These are phyloP conservation scores for Bubalus kerabau DNA, from an alignment of 2,113 vertebrate genomes.

Conservation along the genomic window DNA sequence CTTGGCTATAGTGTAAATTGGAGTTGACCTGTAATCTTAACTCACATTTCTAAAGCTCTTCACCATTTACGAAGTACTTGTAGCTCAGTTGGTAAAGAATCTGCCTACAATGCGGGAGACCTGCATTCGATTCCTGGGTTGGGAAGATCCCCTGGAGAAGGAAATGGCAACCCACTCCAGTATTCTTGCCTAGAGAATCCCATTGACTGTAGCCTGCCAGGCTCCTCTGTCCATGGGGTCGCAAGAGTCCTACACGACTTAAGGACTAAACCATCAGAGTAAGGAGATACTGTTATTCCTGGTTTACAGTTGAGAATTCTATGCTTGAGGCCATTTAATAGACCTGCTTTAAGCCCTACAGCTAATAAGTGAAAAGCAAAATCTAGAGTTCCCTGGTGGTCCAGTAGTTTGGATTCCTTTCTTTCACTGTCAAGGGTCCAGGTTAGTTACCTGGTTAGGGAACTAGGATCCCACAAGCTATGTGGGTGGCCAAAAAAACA, in stretches of 20 bases:
- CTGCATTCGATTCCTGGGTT: background rate
- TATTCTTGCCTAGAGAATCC: background rate
- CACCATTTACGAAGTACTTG: background rate
- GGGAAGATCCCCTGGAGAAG: background rate
- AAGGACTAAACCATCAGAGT: background rate
- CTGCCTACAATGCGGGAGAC: background rate
- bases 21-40: background rate
- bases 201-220: background rate
- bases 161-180: background rate
- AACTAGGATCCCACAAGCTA: background rate
- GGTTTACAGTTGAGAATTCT: background rate
- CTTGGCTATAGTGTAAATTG: background rate
- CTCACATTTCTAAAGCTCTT: background rate
- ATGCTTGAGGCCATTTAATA: background rate
- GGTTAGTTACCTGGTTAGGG: background rate
- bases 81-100: background rate
- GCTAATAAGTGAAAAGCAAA: background rate
- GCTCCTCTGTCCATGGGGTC: background rate
- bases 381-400: background rate
- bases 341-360: background rate
- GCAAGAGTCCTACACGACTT: background rate
- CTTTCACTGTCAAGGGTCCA: background rate
- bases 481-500: background rate
- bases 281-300: background rate
- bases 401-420: background rate